These are phyloP conservation scores for Lithobates sylvaticus DNA, from an alignment of 2,797 vertebrate genomes.

Conservation along the genomic window DNA sequence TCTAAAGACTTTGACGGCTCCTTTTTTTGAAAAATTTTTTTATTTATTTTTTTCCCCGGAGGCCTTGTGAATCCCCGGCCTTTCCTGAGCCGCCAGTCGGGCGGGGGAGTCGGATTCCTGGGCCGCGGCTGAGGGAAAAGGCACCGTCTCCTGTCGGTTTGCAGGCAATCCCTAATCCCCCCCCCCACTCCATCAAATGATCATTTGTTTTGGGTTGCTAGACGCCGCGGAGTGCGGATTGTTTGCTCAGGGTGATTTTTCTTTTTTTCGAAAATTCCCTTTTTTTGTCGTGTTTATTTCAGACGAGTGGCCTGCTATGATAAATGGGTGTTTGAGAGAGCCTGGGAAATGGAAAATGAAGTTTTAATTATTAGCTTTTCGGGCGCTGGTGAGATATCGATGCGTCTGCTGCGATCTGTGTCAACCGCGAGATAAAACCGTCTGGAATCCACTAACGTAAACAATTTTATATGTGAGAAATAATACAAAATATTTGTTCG, in stretches of 20 bases:
- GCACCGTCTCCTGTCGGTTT: conserved; percentile 39
- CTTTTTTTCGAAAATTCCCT: too few relatives aligned
- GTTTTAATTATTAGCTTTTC: conserved; percentile 20
- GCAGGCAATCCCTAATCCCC: too few relatives aligned
- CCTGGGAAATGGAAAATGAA: background rate
- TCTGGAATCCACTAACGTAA: too few relatives aligned
- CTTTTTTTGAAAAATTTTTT: too few relatives aligned
- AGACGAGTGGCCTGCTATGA: background rate
- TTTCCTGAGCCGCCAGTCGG: conserved; percentile 65
- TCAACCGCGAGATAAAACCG: too few relatives aligned
- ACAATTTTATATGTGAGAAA: too few relatives aligned
- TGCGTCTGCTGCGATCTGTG: background rate
- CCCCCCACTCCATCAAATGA: background rate
- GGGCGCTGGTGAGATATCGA: background rate
- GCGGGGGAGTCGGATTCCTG: conserved; percentile 49
- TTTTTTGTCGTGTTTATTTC: background rate
- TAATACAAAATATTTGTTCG: too few relatives aligned
- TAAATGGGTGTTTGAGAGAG: background rate
- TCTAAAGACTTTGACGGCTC: too few relatives aligned
- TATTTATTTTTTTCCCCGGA: too few relatives aligned
- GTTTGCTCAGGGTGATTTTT: too few relatives aligned
- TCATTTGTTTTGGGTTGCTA: conserved; percentile 14
- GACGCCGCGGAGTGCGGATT: background rate
- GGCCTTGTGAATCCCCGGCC: conserved; percentile 68
- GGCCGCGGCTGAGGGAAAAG: conserved; percentile 60